These are phyloP conservation scores for Moxostoma hubbsi DNA, from an alignment of 2,797 vertebrate genomes.

Conservation along the genomic window DNA sequence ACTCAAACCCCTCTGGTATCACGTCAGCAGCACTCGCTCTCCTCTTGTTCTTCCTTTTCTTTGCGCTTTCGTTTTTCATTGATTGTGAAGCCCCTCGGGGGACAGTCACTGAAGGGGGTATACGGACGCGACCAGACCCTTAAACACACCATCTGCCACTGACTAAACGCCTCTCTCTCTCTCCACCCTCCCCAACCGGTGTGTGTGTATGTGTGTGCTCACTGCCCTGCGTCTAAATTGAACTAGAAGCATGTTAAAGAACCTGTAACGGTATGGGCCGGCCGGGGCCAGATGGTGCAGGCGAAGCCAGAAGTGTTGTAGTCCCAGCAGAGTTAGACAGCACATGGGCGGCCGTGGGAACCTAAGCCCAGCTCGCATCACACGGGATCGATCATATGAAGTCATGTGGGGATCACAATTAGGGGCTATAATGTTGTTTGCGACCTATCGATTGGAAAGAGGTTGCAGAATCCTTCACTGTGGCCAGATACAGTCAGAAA, in stretches of 20 bases:
- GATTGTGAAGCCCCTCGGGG: conserved; percentile 87
- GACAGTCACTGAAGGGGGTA: conserved; percentile 88
- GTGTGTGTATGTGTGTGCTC: conserved; percentile 73
- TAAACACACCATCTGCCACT: conserved; percentile 93
- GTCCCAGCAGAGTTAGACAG: conserved; percentile 74
- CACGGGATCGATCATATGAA: conserved; percentile 82
- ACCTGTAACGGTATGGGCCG: conserved; percentile 80
- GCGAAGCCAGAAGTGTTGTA: conserved; percentile 67
- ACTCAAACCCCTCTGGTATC: conserved; percentile 56
- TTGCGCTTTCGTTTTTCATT: conserved; percentile 94
- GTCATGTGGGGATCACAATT: conserved; percentile 55
- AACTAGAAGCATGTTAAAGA: conserved; percentile 80
- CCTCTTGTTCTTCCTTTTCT: conserved; percentile 79
- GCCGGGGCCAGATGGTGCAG: conserved; percentile 79
- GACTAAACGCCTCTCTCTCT: conserved; percentile 84
- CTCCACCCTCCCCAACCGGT: conserved; percentile 65
- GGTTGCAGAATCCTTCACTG: conserved; percentile 17
- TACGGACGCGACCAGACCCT: conserved; percentile 95
- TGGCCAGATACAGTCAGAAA: not conserved
- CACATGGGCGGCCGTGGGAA: conserved; percentile 83
- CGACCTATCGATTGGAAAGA: conserved; percentile 55
- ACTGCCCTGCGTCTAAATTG: conserved; percentile 70
- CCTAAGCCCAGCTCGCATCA: conserved; percentile 78
- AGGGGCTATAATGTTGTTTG: conserved; percentile 57
- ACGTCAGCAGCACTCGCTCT: conserved; percentile 29